These are phyloP conservation scores for Drosophila simulans DNA, from an alignment of 1,140 invertebrate genomes.

Conservation along the genomic window DNA sequence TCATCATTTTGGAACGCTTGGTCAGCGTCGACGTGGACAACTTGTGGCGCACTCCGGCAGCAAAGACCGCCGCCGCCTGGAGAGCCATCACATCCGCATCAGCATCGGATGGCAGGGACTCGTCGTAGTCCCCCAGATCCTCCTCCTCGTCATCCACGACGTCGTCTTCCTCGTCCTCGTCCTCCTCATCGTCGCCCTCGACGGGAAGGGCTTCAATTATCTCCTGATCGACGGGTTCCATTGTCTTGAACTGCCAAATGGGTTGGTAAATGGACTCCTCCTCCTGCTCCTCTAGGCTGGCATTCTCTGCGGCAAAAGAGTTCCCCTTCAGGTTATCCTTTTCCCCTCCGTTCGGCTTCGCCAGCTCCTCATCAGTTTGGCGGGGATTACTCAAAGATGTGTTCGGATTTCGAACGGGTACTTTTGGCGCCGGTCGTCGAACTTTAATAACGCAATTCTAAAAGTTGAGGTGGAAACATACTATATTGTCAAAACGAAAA, in stretches of 20 bases:
- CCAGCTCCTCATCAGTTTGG: background rate
- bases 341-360: background rate
- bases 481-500: background rate
- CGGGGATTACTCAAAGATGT: constrained; percentile 54
- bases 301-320: background rate
- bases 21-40: constrained; percentile 45
- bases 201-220: background rate
- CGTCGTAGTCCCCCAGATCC: constrained; percentile 33
- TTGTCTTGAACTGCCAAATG: constrained; percentile 81
- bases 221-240: constrained; percentile 53
- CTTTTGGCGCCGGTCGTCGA: constrained; percentile 71
- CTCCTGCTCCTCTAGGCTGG: constrained; percentile 24
- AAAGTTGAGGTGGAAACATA: constrained; percentile 24
- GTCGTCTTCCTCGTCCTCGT: constrained; percentile 62
- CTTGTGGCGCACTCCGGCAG: constrained; percentile 62
- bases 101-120: constrained; percentile 38
- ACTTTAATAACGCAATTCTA: constrained; percentile 71
- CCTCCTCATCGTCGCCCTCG: constrained; percentile 31
- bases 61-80: constrained; percentile 62
- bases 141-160: constrained; percentile 20
- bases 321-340: background rate
- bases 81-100: constrained; percentile 43
- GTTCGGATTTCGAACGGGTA: constrained; percentile 65
- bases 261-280: constrained; percentile 83
- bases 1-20: constrained; percentile 45